phyloP scores from a whole-genome alignment of 1,140 invertebrate genomes.

The Aphis craccivora region DNA sequence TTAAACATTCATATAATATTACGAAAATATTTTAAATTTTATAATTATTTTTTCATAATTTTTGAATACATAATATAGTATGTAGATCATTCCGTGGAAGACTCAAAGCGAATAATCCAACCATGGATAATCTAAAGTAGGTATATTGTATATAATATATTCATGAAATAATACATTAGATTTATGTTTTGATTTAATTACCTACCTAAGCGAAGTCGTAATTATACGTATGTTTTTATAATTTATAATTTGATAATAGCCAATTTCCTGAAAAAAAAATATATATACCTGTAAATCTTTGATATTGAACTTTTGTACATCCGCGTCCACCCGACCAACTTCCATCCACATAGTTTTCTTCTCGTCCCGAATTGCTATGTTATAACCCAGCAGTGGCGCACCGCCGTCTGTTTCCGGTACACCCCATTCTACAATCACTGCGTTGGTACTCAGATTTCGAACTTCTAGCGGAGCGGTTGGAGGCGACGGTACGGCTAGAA shows the following conservation, averaged over 20 bases:
- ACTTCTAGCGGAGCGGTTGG: conserved; percentile 89
- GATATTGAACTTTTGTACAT: conserved; percentile 83
- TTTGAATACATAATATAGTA: no score
- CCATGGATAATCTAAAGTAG: no score
- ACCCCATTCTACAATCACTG: conserved; percentile 91
- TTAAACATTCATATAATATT: no score
- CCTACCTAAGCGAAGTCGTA: not conserved
- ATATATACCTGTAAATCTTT: conserved; percentile 76
- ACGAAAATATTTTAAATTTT: no score
- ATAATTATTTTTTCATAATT: no score
- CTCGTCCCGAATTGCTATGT: conserved; percentile 89
- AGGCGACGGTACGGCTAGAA: conserved; percentile 82
- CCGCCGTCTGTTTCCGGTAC: conserved; percentile 93
- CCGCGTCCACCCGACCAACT: conserved; percentile 84
- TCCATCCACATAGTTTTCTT: conserved; percentile 97
- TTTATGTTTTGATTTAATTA: not conserved
- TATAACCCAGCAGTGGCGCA: conserved; percentile 87
- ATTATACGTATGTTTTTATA: not conserved
- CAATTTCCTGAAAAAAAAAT: not conserved
- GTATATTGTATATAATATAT: no score
- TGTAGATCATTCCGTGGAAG: no score
- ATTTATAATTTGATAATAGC: not conserved
- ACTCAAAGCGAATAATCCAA: no score
- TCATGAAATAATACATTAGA: not conserved
- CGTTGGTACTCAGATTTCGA: conserved; percentile 79